These are phyloP conservation scores for Pomatorhinus ruficollis DNA, from an alignment of 2,113 vertebrate species.

Conservation along the genomic window DNA sequence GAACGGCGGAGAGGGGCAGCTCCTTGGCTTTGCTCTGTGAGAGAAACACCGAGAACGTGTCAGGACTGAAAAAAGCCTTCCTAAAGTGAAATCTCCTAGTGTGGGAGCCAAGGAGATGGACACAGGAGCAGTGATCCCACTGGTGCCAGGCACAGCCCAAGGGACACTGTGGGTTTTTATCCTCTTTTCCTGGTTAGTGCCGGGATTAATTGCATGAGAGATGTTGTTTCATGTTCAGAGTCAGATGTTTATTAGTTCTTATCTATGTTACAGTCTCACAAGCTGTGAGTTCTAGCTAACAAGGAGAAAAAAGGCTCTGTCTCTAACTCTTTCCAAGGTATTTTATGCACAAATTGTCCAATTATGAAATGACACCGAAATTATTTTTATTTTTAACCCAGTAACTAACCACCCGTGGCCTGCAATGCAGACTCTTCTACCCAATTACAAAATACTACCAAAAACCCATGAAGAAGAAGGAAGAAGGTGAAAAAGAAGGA, in stretches of 20 bases:
- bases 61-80: background rate
- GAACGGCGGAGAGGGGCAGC: slow-evolving; percentile 92
- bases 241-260: background rate
- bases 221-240: background rate
- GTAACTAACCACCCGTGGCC: background rate
- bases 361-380: background rate
- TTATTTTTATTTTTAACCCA: background rate
- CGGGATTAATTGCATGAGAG: background rate
- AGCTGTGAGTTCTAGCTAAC: background rate
- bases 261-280: background rate
- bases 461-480: background rate
- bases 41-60: background rate
- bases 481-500: background rate
- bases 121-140: accelerated
- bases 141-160: background rate
- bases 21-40: slow-evolving; percentile 94
- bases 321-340: background rate
- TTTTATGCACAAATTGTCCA: background rate
- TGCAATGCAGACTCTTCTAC: accelerated
- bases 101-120: background rate
- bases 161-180: background rate
- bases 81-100: accelerated
- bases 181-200: background rate
- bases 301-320: background rate
- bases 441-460: background rate